These are phyloP conservation scores for Chironex yamaguchii DNA, from an alignment of 30 jellyfish, hydroid and myxozoan genomes.

Conservation along the genomic window DNA sequence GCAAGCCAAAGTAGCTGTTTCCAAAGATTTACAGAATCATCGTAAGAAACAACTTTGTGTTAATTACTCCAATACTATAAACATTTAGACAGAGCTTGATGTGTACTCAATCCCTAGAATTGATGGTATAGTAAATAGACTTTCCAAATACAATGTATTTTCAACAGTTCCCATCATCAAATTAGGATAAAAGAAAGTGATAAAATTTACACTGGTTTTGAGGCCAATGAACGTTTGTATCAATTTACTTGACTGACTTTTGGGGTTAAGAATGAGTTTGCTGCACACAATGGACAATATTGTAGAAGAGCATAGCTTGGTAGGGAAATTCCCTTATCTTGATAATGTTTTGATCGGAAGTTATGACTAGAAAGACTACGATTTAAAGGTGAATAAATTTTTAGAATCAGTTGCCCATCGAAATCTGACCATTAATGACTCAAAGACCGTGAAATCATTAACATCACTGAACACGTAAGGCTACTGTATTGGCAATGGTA, in stretches of 20 bases:
- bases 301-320: not conserved
- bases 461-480: not conserved
- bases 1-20: constrained; percentile 36
- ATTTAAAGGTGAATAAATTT: not conserved
- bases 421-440: not conserved
- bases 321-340: not conserved
- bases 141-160: not conserved
- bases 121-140: not conserved
- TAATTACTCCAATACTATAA: not conserved
- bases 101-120: constrained; percentile 5
- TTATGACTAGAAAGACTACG: not conserved
- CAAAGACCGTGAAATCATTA: not conserved
- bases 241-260: not conserved
- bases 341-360: not conserved
- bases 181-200: not conserved
- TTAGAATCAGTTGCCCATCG: constrained; percentile 3
- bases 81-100: not conserved
- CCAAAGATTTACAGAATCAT: not conserved
- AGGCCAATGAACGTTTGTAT: not conserved
- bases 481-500: not conserved
- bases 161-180: not conserved
- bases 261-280: not conserved
- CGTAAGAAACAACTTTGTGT: not conserved
- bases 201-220: not conserved
- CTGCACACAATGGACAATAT: not conserved